Evolutionary conservation across 2,113 vertebrate species (phyloP).

Genomic region (Tragelaphus scriptus): DNA sequence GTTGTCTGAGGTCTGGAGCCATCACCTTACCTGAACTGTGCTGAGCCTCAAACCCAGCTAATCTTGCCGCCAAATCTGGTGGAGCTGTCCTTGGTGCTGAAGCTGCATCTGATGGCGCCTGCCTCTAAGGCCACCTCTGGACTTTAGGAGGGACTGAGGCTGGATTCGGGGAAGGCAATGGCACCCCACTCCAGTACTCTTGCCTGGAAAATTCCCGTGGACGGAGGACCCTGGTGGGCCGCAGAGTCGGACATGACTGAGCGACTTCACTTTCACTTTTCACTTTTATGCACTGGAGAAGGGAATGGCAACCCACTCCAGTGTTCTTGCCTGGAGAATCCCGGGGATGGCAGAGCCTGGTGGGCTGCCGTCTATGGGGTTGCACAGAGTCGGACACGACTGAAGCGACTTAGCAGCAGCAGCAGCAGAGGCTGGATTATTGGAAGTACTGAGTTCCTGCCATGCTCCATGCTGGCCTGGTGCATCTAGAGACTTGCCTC

Average conservation of each 20-base stretch:
- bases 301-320: too few species aligned
- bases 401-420: too few species aligned
- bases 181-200: too few species aligned
- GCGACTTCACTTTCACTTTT: too few species aligned
- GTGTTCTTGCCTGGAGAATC: too few species aligned
- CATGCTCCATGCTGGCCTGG: neutral
- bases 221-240: too few species aligned
- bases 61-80: accelerated
- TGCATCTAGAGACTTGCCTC: neutral
- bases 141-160: neutral
- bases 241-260: too few species aligned
- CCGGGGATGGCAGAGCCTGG: too few species aligned
- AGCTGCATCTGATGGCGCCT: accelerated
- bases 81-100: conserved; percentile 57
- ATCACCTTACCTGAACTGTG: neutral
- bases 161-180: neutral
- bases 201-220: too few species aligned
- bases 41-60: neutral
- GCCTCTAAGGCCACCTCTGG: neutral
- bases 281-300: too few species aligned
- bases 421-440: neutral
- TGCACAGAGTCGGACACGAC: too few species aligned
- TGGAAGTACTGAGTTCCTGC: neutral
- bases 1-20: neutral
- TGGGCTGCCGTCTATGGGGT: too few species aligned